A percentile compares a stretch with the other conserved stretches of the same genome.
These are phyloP conservation scores for Koerneria pararmatus DNA, from an alignment of 2,888 invertebrate genomes.

Conservation along the genomic window DNA sequence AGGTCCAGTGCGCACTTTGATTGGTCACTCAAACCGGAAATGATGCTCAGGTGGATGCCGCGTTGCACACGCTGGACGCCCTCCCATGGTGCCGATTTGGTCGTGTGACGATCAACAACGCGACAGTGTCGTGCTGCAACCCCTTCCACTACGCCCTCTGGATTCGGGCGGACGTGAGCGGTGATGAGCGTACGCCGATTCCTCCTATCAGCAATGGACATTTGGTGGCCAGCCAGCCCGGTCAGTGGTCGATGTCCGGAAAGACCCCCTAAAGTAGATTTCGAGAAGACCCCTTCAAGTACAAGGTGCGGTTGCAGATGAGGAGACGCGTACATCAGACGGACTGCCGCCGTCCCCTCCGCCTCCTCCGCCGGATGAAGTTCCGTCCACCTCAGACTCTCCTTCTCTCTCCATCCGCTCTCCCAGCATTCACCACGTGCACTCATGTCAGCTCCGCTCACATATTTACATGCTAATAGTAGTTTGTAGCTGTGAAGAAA, in stretches of 20 bases:
- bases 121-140: conserved; percentile 57
- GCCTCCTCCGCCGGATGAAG: too few relatives aligned
- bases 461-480: too few relatives aligned
- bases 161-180: conserved; percentile 47
- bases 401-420: not conserved
- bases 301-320: too few relatives aligned
- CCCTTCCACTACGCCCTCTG: conserved; percentile 57
- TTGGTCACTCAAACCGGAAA: not conserved
- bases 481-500: not conserved
- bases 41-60: conserved; percentile 49
- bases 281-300: too few relatives aligned
- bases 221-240: not conserved
- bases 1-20: not conserved
- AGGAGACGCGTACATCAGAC: too few relatives aligned
- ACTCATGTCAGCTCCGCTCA: too few relatives aligned
- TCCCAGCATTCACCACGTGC: not conserved
- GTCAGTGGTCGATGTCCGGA: too few relatives aligned
- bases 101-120: conserved; percentile 57
- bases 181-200: not conserved
- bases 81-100: conserved; percentile 59
- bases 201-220: too few relatives aligned
- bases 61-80: conserved; percentile 54
- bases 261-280: too few relatives aligned
- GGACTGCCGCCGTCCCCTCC: too few relatives aligned
- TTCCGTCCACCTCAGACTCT: not conserved